Base-by-base conservation (phyloP, 2,113 vertebrate genomes). In the Psilopogon haemacephalus region DNA sequence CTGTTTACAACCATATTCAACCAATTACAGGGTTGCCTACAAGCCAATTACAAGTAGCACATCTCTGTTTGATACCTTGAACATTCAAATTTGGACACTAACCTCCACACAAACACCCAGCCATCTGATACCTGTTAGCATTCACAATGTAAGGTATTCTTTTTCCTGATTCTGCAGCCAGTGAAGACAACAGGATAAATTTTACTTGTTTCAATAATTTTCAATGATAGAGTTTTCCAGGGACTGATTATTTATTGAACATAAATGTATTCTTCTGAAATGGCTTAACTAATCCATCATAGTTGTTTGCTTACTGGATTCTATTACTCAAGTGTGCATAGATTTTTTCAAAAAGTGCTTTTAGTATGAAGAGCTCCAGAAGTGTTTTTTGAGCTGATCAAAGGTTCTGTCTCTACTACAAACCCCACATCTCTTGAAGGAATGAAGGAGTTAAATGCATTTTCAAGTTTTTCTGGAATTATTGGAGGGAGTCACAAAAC, bases 181-280 rank as follows among this genome's bases (percentile, higher is more conserved):
- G 15, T 52, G 59, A 89, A 75, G 48, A 80, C 20, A 71, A 86
- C 1, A 0, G 3, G 60, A 84, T 74, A 78, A 72, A 65, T 72
- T 91, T 86, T 30, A 80, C 28, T 80, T 60, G 10, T 74, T 84
- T 86, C 69, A 91, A 26, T 56, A 70, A 42, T 77, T 89, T 88
- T 77, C 38, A 65, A 44, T 71, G 81, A 46, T 2, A 74, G 32
- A 55, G 56, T 86, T 84, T 91, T 75, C 48, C 37, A 89, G 64
- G 18, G 33, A 27, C 30, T 64, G 35, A 59, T 60, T 84, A 77
- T 71, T 70, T 63, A 16, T 67, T 88, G 37, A 40, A 91, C 16
- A 60, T 35, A 88, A 93, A 68, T 12, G 14, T 16, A 84, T 88
- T 94, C 76, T 86, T 67, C 56, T 88, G 37, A 90, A 90, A 60